These are phyloP conservation scores for Platysteira castanea DNA, from an alignment of 2,113 vertebrate species.

Conservation along the genomic window DNA sequence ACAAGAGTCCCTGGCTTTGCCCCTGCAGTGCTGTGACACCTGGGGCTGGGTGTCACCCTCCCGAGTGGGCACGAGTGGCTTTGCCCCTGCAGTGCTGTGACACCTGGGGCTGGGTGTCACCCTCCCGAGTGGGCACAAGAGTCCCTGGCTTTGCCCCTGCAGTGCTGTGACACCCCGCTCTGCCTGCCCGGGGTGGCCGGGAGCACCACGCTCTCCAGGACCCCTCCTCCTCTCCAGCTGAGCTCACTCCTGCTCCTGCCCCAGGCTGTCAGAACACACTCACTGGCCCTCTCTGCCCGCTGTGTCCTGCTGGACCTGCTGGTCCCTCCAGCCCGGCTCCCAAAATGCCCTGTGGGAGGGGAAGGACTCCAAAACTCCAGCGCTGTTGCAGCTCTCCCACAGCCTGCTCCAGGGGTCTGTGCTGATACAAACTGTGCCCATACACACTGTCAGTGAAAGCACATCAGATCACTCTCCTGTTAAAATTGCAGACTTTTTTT, in stretches of 20 bases:
- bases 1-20: not conserved
- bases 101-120: not conserved
- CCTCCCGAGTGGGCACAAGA: not conserved
- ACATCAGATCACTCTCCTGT: not conserved
- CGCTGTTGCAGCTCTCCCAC: too few species aligned
- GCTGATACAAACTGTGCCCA: not conserved
- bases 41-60: too few species aligned
- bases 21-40: not conserved
- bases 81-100: too few species aligned
- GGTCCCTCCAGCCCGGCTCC: not conserved
- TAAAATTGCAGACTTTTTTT: not conserved
- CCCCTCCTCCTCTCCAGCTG: not conserved
- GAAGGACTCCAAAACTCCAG: rapidly evolving
- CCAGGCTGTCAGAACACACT: not conserved
- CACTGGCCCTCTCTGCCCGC: not conserved
- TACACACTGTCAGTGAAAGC: not conserved
- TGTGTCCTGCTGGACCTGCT: too few species aligned
- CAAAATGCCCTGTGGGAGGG: rapidly evolving
- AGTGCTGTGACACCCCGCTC: not conserved
- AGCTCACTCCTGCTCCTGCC: not conserved
- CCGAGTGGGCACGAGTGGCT: too few species aligned
- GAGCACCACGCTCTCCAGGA: not conserved
- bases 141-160: not conserved
- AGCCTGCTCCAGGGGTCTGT: not conserved
- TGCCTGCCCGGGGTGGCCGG: rapidly evolving